Percentiles rank a stretch among this genome's conserved stretches.
Evolutionary conservation across 2,113 vertebrate genomes (phyloP).

Genomic region (Ceyx cyanopectus): DNA sequence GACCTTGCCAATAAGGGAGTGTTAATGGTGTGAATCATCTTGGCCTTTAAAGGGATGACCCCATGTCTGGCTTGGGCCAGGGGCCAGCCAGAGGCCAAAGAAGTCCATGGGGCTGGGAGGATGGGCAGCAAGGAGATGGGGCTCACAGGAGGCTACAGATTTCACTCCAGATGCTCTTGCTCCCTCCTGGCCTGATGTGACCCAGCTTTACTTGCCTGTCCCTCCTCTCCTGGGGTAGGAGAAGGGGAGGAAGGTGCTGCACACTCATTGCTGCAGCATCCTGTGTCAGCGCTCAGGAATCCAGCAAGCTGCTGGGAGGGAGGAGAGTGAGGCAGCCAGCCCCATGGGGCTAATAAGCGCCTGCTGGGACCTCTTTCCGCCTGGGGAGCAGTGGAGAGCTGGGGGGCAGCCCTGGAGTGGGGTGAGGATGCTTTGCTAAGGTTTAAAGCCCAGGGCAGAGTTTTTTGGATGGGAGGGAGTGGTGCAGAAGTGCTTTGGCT

Average conservation of each 20-base stretch:
- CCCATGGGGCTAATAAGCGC: slow-evolving; percentile 22
- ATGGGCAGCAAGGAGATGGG: neutral
- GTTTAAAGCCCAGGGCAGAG: neutral
- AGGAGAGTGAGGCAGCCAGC: neutral
- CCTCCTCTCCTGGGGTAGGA: slow-evolving; percentile 10
- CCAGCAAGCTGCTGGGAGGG: slow-evolving; percentile 44
- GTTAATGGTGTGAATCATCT: slow-evolving; percentile 25
- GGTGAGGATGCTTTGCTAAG: neutral
- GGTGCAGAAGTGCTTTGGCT: neutral
- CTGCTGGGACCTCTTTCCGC: slow-evolving; percentile 37
- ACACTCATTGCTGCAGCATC: slow-evolving; percentile 49
- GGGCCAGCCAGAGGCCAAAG: neutral
- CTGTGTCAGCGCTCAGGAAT: slow-evolving; percentile 82
- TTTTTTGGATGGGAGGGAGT: neutral
- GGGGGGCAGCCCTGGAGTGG: neutral
- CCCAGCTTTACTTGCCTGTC: neutral
- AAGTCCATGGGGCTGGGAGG: neutral
- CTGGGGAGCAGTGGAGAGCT: neutral
- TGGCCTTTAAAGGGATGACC: neutral
- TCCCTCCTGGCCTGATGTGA: neutral
- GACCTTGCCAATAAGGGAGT: neutral
- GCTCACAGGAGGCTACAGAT: neutral
- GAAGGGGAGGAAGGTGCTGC: slow-evolving; percentile 32
- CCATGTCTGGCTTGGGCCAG: neutral
- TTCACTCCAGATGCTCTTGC: neutral